Percentiles rank a stretch among this genome's conserved stretches.
Evolutionary conservation across 2,797 vertebrate genomes (phyloP).

Genomic region (Otolemur crassicaudatus): DNA sequence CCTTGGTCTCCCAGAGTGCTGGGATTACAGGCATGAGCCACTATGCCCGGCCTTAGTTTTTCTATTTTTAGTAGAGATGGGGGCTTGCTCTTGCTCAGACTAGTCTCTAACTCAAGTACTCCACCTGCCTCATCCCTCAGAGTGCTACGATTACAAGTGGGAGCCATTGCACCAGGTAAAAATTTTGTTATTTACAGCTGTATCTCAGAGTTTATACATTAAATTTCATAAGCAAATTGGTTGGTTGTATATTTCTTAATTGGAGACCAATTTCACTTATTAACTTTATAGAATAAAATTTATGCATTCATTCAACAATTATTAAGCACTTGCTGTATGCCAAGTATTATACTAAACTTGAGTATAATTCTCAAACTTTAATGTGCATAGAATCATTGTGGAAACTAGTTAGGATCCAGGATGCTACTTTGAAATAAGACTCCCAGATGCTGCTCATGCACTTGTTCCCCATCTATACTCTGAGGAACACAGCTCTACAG

Average conservation of each 20-base stretch:
- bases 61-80: too few species aligned
- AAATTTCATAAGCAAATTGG: conserved; percentile 32
- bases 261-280: conserved; percentile 17
- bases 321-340: background rate
- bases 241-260: conserved; percentile 38
- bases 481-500: conserved; percentile 16
- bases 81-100: too few species aligned
- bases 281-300: conserved; percentile 4
- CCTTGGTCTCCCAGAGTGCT: too few species aligned
- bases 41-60: too few species aligned
- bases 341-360: background rate
- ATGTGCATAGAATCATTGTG: background rate
- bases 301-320: background rate
- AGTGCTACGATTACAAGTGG: too few species aligned
- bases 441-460: background rate
- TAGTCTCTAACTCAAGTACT: too few species aligned
- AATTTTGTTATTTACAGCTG: background rate
- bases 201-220: conserved; percentile 29
- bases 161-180: background rate
- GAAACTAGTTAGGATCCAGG: background rate
- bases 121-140: too few species aligned
- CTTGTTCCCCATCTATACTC: background rate
- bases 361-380: conserved; percentile 8
- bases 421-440: background rate
- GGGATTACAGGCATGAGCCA: too few species aligned